phyloP scores from a whole-genome alignment of 1,140 invertebrate genomes.

The Drosophila serrata region DNA sequence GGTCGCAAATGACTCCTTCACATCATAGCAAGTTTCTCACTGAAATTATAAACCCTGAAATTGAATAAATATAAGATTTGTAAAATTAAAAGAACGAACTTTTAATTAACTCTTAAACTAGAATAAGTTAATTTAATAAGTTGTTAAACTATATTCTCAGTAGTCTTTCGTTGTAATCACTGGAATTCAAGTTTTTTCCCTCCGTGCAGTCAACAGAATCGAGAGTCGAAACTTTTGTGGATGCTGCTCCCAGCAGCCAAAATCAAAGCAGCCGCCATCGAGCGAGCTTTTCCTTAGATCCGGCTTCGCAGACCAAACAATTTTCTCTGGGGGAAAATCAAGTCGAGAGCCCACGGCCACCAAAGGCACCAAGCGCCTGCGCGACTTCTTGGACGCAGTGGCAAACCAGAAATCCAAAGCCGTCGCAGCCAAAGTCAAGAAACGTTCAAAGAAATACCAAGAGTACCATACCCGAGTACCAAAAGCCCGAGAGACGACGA shows the following conservation, averaged over 20 bases:
- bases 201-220: conserved; percentile 13
- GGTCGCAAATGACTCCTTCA: too few relatives aligned
- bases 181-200: not conserved
- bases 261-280: conserved; percentile 40
- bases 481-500: conserved; percentile 7
- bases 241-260: conserved; percentile 20
- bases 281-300: conserved; percentile 58
- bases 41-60: too few relatives aligned
- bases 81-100: not conserved
- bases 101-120: not conserved
- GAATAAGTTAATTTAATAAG: not conserved
- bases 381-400: conserved; percentile 58
- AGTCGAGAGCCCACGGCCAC: conserved; percentile 20
- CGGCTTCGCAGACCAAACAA: conserved; percentile 63
- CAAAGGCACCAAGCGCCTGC: conserved; percentile 47
- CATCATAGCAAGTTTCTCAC: too few relatives aligned
- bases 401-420: conserved; percentile 41
- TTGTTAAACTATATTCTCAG: not conserved
- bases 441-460: conserved; percentile 33
- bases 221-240: conserved; percentile 14
- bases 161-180: not conserved
- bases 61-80: not conserved
- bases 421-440: conserved; percentile 51
- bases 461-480: conserved; percentile 17
- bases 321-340: conserved; percentile 65